Conservation (phyloP, 2,113 vertebrate species). For the Elephas maximus region DNA sequence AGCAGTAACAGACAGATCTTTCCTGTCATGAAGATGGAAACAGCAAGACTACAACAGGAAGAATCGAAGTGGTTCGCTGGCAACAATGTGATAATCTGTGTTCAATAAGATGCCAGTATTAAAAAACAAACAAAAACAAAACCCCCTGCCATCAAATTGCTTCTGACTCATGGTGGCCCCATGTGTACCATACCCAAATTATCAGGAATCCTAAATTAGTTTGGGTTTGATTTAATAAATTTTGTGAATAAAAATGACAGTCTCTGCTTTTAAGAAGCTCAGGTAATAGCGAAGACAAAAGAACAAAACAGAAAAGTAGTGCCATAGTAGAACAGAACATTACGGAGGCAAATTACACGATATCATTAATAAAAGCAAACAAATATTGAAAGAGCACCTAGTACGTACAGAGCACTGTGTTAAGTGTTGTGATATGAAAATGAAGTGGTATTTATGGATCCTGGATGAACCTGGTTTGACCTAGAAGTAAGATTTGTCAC, state of each 20-base stretch:
- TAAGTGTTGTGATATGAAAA: background rate
- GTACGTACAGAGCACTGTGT: background rate
- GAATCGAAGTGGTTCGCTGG: background rate
- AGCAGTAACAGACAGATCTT: background rate
- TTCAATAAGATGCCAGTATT: background rate
- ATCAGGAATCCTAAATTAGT: conserved; percentile 27
- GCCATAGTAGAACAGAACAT: background rate
- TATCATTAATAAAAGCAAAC: conserved; percentile 35
- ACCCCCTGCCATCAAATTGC: no score
- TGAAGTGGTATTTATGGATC: background rate
- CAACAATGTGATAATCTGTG: conserved; percentile 11
- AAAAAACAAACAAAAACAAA: no score
- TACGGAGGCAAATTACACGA: background rate
- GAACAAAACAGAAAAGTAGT: conserved; percentile 26
- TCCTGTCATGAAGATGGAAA: conserved; percentile 16
- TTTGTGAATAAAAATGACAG: conserved; percentile 54
- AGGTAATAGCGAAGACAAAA: conserved; percentile 21
- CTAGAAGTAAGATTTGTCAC: background rate
- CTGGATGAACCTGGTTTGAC: conserved; percentile 17
- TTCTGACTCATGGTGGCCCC: background rate
- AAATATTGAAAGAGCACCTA: background rate
- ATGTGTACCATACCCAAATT: background rate
- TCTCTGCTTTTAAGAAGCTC: background rate
- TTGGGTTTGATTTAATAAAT: conserved; percentile 18
- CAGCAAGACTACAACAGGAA: background rate